Evolutionary conservation across 2,797 vertebrate genomes (phyloP).

Genomic region (Cynodonichthys magdalenae): DNA sequence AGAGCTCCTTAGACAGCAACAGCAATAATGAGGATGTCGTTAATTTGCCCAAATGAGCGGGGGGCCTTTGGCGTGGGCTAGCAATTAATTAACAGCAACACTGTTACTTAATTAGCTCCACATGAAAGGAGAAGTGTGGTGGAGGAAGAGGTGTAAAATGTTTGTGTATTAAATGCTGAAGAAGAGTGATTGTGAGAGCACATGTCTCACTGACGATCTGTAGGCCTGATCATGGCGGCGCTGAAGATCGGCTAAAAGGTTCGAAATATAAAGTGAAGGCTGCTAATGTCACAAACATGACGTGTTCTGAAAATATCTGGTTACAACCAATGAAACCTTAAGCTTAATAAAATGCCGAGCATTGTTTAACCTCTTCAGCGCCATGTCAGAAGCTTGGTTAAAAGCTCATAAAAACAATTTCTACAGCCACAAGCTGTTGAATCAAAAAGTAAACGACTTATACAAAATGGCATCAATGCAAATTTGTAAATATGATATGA

Average conservation of each 20-base stretch:
- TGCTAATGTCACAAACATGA: background rate
- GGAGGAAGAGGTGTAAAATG: slow-evolving; percentile 42
- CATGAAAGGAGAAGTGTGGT: slow-evolving; percentile 74
- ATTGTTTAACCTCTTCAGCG: too few species aligned
- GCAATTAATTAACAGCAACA: slow-evolving; percentile 85
- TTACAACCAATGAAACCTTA: too few species aligned
- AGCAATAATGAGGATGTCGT: slow-evolving; percentile 84
- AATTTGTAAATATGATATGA: too few species aligned
- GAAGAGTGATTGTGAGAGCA: slow-evolving; percentile 41
- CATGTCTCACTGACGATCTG: slow-evolving; percentile 27
- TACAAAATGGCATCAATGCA: too few species aligned
- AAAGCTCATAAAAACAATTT: too few species aligned
- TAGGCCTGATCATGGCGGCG: background rate
- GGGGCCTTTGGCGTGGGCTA: slow-evolving; percentile 71
- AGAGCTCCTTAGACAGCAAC: slow-evolving; percentile 69
- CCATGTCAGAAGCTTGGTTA: too few species aligned
- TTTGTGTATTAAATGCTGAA: slow-evolving; percentile 44
- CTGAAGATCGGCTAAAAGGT: background rate
- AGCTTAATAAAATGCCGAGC: too few species aligned
- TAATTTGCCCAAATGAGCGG: slow-evolving; percentile 83
- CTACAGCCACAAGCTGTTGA: too few species aligned
- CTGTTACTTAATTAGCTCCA: slow-evolving; percentile 86
- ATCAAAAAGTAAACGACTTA: too few species aligned
- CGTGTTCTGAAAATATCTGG: too few species aligned
- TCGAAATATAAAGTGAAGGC: slow-evolving; percentile 1